phyloP scores from a whole-genome alignment of 2,797 vertebrate species.

The Arrhamphus sclerolepis region DNA sequence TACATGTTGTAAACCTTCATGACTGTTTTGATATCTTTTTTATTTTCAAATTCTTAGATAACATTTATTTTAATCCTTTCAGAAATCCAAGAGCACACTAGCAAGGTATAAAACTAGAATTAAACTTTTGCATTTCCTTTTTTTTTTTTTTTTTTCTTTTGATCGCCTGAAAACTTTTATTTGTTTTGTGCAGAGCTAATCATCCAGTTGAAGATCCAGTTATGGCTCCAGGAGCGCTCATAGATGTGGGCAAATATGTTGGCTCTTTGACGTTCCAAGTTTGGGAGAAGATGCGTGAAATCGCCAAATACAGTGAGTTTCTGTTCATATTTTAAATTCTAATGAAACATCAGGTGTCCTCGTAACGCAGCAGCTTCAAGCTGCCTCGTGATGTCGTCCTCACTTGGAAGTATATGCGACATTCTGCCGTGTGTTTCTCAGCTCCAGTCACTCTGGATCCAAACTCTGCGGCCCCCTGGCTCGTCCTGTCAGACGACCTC shows the following conservation, averaged over 20 bases:
- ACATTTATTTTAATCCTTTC: conserved; percentile 16
- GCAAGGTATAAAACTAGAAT: conserved; percentile 53
- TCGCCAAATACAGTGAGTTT: conserved; percentile 72
- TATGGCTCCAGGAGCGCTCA: conserved; percentile 54
- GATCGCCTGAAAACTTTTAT: background rate
- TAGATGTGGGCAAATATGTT: conserved; percentile 72
- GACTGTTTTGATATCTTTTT: background rate
- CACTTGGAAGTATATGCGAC: conserved; percentile 36
- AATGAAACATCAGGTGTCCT: background rate
- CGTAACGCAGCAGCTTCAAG: background rate
- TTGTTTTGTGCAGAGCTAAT: conserved; percentile 35
- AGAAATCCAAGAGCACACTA: conserved; percentile 66
- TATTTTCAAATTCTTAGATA: background rate
- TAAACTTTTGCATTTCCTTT: background rate
- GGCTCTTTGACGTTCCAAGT: conserved; percentile 70
- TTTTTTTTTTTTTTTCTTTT: background rate
- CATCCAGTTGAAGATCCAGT: conserved; percentile 26
- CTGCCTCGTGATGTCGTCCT: too few species aligned
- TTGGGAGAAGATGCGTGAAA: conserved; percentile 72
- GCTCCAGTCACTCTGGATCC: conserved; percentile 77
- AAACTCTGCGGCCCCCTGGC: conserved; percentile 79
- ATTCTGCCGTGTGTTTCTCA: conserved; percentile 48
- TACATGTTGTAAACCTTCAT: background rate
- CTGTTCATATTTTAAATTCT: background rate
- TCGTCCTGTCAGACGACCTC: conserved; percentile 75